Conservation (phyloP, 2,113 vertebrate species). For the Rhea americana region DNA sequence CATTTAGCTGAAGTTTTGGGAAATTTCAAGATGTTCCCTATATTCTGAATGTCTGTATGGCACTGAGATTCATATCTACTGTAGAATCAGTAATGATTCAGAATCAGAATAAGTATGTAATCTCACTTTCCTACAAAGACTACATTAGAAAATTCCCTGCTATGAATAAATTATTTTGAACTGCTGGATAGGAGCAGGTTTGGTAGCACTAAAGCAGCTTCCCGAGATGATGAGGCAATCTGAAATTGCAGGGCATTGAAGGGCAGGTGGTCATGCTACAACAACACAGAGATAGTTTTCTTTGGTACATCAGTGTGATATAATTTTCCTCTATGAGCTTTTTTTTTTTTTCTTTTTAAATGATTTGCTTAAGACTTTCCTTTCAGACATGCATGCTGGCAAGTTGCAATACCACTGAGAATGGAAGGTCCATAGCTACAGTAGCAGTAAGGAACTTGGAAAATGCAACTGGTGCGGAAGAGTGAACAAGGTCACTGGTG, state of each 20-base stretch:
- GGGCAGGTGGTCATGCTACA: not conserved
- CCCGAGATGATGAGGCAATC: not conserved
- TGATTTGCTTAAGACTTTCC: not conserved
- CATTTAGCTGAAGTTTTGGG: not conserved
- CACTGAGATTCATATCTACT: not conserved
- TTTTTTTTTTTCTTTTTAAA: not conserved
- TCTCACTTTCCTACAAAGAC: not conserved
- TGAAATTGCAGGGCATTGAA: not conserved
- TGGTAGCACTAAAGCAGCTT: not conserved
- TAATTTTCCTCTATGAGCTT: not conserved
- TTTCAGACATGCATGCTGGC: conserved; percentile 29
- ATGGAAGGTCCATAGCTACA: conserved; percentile 45
- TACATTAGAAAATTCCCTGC: not conserved
- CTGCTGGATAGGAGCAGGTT: not conserved
- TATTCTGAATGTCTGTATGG: not conserved
- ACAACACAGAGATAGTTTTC: not conserved
- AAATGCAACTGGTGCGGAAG: conserved; percentile 69
- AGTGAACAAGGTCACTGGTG: conserved; percentile 67
- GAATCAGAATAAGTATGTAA: not conserved
- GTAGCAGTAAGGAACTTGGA: conserved; percentile 44
- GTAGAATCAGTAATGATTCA: not conserved
- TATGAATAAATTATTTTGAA: not conserved
- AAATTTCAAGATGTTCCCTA: not conserved
- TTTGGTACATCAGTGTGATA: not conserved
- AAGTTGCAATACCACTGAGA: conserved; percentile 27